Evolutionary conservation across 1,140 invertebrate genomes (phyloP).

Genomic region (Anastrepha obliqua): DNA sequence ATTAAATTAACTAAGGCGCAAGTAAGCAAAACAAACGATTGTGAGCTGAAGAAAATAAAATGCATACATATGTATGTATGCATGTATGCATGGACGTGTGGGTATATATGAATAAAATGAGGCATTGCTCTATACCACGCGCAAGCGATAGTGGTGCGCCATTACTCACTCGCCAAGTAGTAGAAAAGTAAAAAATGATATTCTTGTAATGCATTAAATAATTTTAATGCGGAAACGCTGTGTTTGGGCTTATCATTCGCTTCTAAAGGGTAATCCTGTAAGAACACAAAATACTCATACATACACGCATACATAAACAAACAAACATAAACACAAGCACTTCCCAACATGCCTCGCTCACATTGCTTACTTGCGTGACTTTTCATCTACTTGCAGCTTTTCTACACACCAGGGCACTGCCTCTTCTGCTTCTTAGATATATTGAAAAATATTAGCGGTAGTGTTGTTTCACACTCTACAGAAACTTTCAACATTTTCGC

Average conservation of each 20-base stretch:
- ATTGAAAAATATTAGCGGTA: too few species aligned
- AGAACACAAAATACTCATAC: too few species aligned
- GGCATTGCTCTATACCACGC: neutral
- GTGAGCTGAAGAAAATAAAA: neutral
- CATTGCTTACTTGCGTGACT: neutral
- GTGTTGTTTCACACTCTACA: too few species aligned
- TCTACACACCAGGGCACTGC: neutral
- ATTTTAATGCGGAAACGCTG: neutral
- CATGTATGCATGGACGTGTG: neutral
- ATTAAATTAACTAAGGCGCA: conserved; percentile 46
- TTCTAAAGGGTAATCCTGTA: too few species aligned
- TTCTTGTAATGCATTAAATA: neutral
- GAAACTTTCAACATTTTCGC: too few species aligned
- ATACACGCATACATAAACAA: too few species aligned
- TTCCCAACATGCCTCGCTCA: neutral
- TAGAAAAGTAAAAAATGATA: too few species aligned
- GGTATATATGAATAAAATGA: too few species aligned
- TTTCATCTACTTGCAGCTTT: neutral
- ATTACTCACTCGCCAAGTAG: neutral
- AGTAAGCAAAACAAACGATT: conserved; percentile 20
- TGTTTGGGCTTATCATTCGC: neutral
- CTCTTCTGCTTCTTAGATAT: too few species aligned
- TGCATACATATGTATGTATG: neutral
- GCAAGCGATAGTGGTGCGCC: neutral
- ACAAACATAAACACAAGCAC: neutral